Base-by-base conservation (phyloP, 2,113 vertebrate species). In the Baryphthengus martii region DNA sequence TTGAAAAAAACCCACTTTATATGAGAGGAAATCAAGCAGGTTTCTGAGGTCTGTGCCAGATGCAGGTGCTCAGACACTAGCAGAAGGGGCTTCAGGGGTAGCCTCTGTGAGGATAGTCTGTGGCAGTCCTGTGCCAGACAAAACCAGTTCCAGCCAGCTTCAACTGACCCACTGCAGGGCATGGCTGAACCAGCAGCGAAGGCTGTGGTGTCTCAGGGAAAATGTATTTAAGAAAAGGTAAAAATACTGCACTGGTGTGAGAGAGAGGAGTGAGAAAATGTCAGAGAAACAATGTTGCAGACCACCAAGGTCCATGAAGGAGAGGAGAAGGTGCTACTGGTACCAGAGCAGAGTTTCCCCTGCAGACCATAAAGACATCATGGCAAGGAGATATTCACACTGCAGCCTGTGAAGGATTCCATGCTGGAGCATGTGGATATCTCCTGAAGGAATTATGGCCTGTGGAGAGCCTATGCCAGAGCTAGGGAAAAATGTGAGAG, bases 91-190 rank as follows among this genome's bases (percentile, higher is more conserved):
- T 33, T 12, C 39, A 25, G 18, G 14, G 6, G 1, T 1, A 1
- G 26, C 4, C 5, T 14, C 58, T 49, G 61, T 50, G 63, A 70
- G 56, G 28, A 24, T 42, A 11, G 9, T 12, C 25, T 1, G 2
- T 18, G 26, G 35, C 26, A 62, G 7, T 10, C 28, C 19, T 0
- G 0, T 16, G 40, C 53, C 6, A 1, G 50, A 47, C 55, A 66
- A 44, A 52, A 72, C 6, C 1, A 0, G 7, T 37, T 89, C 55
- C 44, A 26, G 16, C 8, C 1, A 9, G 23, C 5, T 87, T 35
- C 59, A 35, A 3, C 5, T 2, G 1, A 55, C 19, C 7, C 3
- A 6, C 6, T 0, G 0, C 13, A 35, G 9, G 13, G 14, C 42
- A 73, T 1, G 3, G 23, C n/a, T 13, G 4, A 29, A 23, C 19